These are phyloP conservation scores for Margarornis squamiger DNA, from an alignment of 2,797 vertebrate genomes.

Conservation along the genomic window DNA sequence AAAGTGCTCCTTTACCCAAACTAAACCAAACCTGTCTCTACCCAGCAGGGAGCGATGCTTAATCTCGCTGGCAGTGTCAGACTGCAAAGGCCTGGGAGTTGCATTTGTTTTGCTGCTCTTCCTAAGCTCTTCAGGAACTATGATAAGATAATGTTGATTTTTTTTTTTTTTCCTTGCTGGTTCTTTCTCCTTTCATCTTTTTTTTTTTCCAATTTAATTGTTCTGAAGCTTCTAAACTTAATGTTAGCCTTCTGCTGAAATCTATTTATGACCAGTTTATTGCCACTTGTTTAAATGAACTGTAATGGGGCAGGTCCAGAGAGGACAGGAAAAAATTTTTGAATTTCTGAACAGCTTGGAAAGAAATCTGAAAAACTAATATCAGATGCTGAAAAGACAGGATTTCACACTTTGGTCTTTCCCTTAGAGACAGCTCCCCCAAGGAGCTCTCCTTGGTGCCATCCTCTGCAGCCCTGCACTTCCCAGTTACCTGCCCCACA, in stretches of 20 bases:
- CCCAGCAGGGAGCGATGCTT: accelerated
- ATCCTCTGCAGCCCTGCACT: accelerated
- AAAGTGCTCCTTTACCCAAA: not conserved
- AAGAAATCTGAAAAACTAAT: not conserved
- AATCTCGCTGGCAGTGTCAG: accelerated
- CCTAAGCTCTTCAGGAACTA: not conserved
- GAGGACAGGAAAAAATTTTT: not conserved
- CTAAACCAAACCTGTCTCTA: not conserved
- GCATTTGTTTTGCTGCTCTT: not conserved
- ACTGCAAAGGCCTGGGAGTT: not conserved
- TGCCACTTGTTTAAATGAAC: not conserved
- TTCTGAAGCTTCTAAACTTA: not conserved
- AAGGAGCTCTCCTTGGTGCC: not conserved
- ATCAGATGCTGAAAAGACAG: not conserved
- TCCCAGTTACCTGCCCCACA: too few relatives aligned
- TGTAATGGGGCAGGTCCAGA: accelerated
- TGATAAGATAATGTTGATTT: too few relatives aligned
- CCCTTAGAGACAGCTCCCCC: accelerated
- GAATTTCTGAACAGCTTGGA: not conserved
- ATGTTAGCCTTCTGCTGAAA: not conserved
- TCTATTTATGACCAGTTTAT: not conserved
- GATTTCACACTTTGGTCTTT: not conserved
- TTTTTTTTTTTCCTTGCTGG: not conserved
- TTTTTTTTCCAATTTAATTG: not conserved
- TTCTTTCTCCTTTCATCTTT: not conserved